A percentile compares a stretch with the other conserved stretches of the same genome.
phyloP scores from a whole-genome alignment of 2,888 invertebrate species.

The Ormia ochracea region DNA sequence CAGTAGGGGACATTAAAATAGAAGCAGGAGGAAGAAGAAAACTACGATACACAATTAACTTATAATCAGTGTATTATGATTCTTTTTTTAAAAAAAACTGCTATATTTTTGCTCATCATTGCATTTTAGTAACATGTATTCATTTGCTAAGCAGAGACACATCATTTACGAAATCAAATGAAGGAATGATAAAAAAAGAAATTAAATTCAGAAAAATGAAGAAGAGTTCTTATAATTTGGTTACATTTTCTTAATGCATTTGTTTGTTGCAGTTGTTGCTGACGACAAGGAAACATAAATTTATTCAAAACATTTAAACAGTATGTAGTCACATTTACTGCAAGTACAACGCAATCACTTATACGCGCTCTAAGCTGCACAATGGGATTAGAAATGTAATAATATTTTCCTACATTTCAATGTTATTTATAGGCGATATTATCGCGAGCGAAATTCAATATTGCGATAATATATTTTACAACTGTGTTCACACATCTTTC shows the following conservation, averaged over 20 bases:
- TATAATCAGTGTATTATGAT: neutral
- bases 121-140: slow-evolving; percentile 16
- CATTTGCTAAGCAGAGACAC: slow-evolving; percentile 52
- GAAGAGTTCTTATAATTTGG: slow-evolving; percentile 50
- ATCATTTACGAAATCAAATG: slow-evolving; percentile 53
- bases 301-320: slow-evolving; percentile 38
- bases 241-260: slow-evolving; percentile 33
- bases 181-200: slow-evolving; percentile 9
- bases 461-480: no score
- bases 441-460: no score
- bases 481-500: no score
- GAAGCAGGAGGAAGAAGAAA: neutral
- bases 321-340: slow-evolving; percentile 45
- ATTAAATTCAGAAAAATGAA: slow-evolving; percentile 18
- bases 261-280: slow-evolving; percentile 24
- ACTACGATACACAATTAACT: neutral
- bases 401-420: no score
- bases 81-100: neutral
- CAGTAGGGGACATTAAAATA: neutral
- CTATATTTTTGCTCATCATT: neutral
- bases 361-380: slow-evolving; percentile 18
- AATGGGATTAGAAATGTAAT: neutral
- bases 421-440: no score
- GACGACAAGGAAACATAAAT: slow-evolving; percentile 50
- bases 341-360: slow-evolving; percentile 13